Evolutionary conservation across 2,797 vertebrate genomes (phyloP), one percentile per base, ranked within the genome.

Genomic region (Galago senegalensis): DNA sequence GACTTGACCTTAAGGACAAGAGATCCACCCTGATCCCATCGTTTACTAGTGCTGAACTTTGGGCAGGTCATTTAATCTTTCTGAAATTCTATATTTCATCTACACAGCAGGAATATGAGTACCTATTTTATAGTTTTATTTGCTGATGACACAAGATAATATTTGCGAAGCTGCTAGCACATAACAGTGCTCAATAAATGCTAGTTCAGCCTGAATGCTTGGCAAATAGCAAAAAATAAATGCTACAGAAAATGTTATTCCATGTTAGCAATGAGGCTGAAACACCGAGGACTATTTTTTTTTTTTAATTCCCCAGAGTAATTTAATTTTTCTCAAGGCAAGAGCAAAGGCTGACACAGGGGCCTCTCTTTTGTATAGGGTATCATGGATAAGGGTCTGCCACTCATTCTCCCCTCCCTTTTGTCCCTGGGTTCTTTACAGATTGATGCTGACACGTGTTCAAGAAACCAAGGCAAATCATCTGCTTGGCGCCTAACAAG

Each of bases 81-180:
- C 58, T 96, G 89, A 97, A 96, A 93, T 95, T 94, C 67, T 93
- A 7, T 85, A 94, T 97, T 93, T 94, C 80, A 91, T 75, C 60
- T 65, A 87, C 77, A 87, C 79, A 94, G 94, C 56, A 85, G 80
- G 87, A 91, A 96, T 87, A 49, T 49, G 70, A 89, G 61, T 85
- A 40, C 69, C 79, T 89, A 72, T 95, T 96, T 92, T 82, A 81
- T 79, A 89, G 27, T 73, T 91, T 96, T 95, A 96, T 90, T 96
- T 88, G 40, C 25, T 79, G 46, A 94, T 94, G 92, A 96, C 60
- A 95, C 88, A 94, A 88, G 93, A 95, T 96, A 94, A 91, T 92
- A 5, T 84, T 94, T 82, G 56, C 29, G 3, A 87, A 85, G 73
- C 92, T 86, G 87, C 81, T 63, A 73, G 65, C 29, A 70, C 63